Conservation (phyloP, 2,797 vertebrate species). For the Notolabrus celidotus region DNA sequence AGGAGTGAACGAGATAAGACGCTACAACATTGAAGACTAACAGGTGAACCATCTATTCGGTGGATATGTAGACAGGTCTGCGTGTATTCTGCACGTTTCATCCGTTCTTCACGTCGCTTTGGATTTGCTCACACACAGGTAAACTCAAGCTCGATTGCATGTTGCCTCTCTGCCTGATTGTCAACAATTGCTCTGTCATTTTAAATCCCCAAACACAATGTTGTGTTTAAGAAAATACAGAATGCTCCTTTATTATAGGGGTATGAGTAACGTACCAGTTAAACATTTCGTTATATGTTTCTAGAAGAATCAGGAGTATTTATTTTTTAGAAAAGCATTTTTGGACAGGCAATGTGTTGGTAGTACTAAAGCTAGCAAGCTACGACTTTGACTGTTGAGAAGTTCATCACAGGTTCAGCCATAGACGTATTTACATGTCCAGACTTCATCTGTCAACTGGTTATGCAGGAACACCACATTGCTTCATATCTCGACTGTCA, state of each 20-base stretch:
- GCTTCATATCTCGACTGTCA: background rate
- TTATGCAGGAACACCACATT: background rate
- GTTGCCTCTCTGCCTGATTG: constrained; percentile 9
- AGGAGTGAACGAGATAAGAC: background rate
- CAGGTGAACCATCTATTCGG: background rate
- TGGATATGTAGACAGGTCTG: background rate
- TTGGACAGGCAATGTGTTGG: background rate
- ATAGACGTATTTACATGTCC: no score
- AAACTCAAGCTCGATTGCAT: constrained; percentile 25
- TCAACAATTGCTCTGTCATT: background rate
- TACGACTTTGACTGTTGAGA: background rate
- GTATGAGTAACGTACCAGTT: background rate
- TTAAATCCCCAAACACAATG: constrained; percentile 12
- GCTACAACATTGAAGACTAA: background rate
- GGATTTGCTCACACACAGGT: constrained; percentile 39
- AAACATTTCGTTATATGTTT: accelerated
- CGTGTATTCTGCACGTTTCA: background rate
- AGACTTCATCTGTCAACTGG: background rate
- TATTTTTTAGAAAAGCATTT: background rate
- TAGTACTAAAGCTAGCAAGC: constrained; percentile 16
- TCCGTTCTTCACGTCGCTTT: background rate
- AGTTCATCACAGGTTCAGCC: background rate
- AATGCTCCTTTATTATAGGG: no score
- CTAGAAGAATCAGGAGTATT: no score
- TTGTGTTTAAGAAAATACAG: background rate